Evolutionary conservation across 2,888 invertebrate genomes (phyloP), one percentile per base, ranked within the genome.

Genomic region (Diarsia mendica): DNA sequence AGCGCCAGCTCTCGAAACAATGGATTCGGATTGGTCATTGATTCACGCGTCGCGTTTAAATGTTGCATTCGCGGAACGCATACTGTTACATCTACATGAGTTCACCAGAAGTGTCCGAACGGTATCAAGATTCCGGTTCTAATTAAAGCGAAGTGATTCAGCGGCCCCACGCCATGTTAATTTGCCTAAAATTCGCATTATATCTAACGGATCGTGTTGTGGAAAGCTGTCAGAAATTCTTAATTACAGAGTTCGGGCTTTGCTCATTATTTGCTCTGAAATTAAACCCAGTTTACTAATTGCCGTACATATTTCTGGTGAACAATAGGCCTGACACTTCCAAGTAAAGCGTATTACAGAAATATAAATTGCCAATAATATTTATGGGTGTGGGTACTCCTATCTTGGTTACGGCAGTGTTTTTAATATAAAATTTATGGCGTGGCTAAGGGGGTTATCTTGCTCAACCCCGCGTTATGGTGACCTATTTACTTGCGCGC

Each of bases 61-160:
- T 91, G 90, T 90, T 92, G 89, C 91, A 89, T 95, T 94, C 94
- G 92, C 87, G 88, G 94, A 95, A 95, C 91, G 90, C 91, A 91
- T 93, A 92, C 90, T 86, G 91, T 91, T 91, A 89, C 80, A 83
- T 88, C 83, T 90, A 89, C 90, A 90, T 88, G 89, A 91, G 88
- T 88, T 91, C 89, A 87, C 82, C 87, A 91, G 90, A 91, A 92
- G 88, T 89, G 89, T 90, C 91, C 88, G 88, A 94, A 94, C 94
- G 92, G 92, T 93, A 93, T 90, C 88, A 90, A 88, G 90, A 94
- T 93, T 92, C 93, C 94, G 93, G 92, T 94, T 93, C 93, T 93
- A 95, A 95, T 95, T 95, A 94, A 93, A 94, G 89, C 89, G 80
- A 86, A 90, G 89, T 95, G 94, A 95, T 91, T 95, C 95, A 95